Evolutionary conservation across 2,888 invertebrate genomes (phyloP), one percentile per base, ranked within the genome.

Genomic region (Toxonevra muliebris): DNA sequence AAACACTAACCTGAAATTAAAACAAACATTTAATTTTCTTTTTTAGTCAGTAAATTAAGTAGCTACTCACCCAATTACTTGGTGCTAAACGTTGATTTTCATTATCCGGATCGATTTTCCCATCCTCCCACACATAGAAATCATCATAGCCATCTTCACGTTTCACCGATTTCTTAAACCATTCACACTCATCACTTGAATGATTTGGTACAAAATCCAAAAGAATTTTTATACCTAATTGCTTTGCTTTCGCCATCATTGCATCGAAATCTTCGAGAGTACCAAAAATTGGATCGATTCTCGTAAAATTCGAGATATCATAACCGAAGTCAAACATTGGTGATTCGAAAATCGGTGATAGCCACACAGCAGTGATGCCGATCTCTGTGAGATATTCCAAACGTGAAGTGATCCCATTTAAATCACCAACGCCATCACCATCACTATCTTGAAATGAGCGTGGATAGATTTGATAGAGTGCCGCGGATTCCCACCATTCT

Each of bases 381-480:
- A 93, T 79, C 53, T 91, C 89, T 61, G 88, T 88, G n/a, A 94
- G 81, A 77, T 93, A 90, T 13, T 88, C 87, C 58, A 90, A 76
- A 17, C 87, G 87, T 15, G 86, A 84, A 1, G 87, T 87, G 45
- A 91, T 90, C 71, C 94, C 95, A 82, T 88, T 88, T 30, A 96
- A 85, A 84, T 97, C 96, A 0, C 96, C 97, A 17, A 92, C 86
- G 17, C 96, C 96, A 81, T 95, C 92, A 0, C 90, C 91, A 81
- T 94, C 86, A 60, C 90, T 90, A 82, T 97, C 97, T 80, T 90
- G 90, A 85, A 94, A 96, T 0, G 95, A 93, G 68, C 93, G 87
- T 0, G 94, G 93, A 81, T 94, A 94, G 70, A 95, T 91, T 85
- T 96, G 94, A 85, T 97, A 97, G 43, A 95, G 87, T 0, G 91